Evolutionary conservation across 2,113 vertebrate species (phyloP).

Genomic region (Sinosuthora webbiana): DNA sequence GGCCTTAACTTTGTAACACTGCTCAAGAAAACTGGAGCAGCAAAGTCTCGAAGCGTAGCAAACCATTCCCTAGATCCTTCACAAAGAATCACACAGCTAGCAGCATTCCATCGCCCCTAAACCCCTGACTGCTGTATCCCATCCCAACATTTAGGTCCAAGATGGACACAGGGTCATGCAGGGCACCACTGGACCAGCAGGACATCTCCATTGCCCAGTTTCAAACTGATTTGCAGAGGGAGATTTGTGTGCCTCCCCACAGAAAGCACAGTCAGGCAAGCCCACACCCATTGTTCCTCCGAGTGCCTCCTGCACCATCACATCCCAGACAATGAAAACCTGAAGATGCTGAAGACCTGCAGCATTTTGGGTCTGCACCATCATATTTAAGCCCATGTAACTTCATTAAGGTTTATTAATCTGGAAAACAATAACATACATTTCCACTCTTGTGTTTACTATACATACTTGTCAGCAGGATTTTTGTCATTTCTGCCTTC

Average conservation of each 20-base stretch:
- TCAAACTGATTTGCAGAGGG: neutral
- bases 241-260: neutral
- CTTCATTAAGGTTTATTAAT: neutral
- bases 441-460: neutral
- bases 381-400: neutral
- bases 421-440: neutral
- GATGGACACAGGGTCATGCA: neutral
- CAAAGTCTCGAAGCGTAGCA: neutral
- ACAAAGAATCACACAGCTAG: fast-evolving
- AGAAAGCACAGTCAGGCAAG: neutral
- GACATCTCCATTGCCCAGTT: fast-evolving
- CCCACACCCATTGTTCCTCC: fast-evolving
- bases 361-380: neutral
- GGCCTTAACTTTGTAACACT: neutral
- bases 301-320: neutral
- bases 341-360: neutral
- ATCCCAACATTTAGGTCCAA: neutral
- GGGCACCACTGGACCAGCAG: fast-evolving
- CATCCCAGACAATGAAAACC: neutral
- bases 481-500: neutral
- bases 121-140: neutral
- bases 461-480: neutral
- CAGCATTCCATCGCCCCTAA: neutral
- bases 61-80: neutral
- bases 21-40: neutral